Conservation (phyloP, 2,113 vertebrate species). For the Athene noctua region DNA sequence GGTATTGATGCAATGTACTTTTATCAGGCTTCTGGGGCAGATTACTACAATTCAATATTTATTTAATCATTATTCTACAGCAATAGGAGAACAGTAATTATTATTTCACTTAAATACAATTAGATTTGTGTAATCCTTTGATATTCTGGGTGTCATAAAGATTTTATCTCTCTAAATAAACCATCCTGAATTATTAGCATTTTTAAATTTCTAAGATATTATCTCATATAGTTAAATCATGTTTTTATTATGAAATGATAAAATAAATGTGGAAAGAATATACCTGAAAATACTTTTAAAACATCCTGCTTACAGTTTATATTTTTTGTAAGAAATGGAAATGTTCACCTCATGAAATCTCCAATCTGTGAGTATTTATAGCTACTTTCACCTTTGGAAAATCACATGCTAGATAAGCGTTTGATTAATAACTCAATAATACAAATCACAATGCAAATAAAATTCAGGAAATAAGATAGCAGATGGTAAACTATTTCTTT, state of each 20-base stretch:
- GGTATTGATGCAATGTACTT: background rate
- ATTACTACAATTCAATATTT: background rate
- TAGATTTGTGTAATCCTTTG: background rate
- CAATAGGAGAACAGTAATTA: background rate
- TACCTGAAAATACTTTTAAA: background rate
- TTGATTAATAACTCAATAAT: conserved; percentile 34
- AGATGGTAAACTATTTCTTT: conserved; percentile 32
- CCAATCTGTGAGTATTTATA: conserved; percentile 12
- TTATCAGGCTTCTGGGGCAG: background rate
- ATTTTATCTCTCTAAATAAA: background rate
- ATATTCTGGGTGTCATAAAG: background rate
- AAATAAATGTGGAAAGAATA: background rate
- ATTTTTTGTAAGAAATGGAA: background rate
- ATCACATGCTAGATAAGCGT: conserved; percentile 8
- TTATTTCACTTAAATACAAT: background rate
- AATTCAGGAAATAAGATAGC: conserved; percentile 45
- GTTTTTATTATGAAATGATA: background rate
- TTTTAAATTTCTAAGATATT: background rate
- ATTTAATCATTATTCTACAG: background rate
- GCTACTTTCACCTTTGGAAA: conserved; percentile 28
- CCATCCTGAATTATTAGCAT: background rate
- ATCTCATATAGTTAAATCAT: background rate
- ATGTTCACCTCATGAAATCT: background rate
- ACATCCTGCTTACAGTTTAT: background rate
- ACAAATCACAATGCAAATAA: conserved; percentile 30